Conservation (phyloP, 1,140 invertebrate species). For the Conus ventricosus region DNA sequence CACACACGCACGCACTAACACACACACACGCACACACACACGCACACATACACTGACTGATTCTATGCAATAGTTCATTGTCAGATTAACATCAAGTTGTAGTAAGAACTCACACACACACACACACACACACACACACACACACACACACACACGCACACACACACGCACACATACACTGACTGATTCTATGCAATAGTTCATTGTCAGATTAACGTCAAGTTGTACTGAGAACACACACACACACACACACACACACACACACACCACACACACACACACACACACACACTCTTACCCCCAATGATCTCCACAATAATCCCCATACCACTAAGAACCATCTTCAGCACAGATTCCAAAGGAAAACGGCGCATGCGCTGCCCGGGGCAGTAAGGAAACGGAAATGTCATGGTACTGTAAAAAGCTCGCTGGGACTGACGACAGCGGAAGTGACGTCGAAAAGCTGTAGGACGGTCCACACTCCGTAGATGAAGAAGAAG, state of each 20-base stretch:
- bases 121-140: background rate
- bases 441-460: constrained; percentile 65
- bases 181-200: too few species aligned
- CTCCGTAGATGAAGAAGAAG: constrained; percentile 74
- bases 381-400: constrained; percentile 63
- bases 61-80: too few species aligned
- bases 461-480: constrained; percentile 75
- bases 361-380: constrained; percentile 50
- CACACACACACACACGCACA: constrained; percentile 12
- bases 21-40: background rate
- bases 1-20: background rate
- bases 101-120: background rate
- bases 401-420: constrained; percentile 65
- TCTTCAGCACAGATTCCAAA: constrained; percentile 72
- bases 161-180: background rate
- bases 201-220: too few species aligned
- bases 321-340: constrained; percentile 69
- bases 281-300: background rate
- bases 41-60: background rate
- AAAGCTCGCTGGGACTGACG: constrained; percentile 56
- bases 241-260: background rate
- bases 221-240: too few species aligned
- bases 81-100: too few species aligned
- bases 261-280: background rate
- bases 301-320: constrained; percentile 65